These are phyloP conservation scores for Aphis gossypii DNA, from an alignment of 1,140 invertebrate genomes.

Conservation along the genomic window DNA sequence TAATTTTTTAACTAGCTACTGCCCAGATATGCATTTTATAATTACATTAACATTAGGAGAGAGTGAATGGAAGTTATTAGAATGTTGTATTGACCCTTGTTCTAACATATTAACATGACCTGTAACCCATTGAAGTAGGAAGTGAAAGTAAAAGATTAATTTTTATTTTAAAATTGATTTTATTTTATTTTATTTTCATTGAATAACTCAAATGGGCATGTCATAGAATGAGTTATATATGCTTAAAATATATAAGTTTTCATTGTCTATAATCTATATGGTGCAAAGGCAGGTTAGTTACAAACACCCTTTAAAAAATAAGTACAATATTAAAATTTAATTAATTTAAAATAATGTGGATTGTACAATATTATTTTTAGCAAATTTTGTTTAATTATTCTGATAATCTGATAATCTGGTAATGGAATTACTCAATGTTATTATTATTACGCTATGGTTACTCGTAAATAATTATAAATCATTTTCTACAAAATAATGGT, in stretches of 20 bases:
- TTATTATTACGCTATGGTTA: too few species aligned
- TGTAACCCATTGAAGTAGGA: slow-evolving; percentile 21
- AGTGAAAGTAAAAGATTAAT: slow-evolving; percentile 34
- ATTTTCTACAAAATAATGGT: too few species aligned
- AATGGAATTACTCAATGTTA: too few species aligned
- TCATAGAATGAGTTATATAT: neutral
- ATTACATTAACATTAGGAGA: neutral
- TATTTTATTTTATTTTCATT: neutral
- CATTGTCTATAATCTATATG: neutral
- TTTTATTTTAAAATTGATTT: neutral
- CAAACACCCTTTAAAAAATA: too few species aligned
- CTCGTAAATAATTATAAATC: too few species aligned
- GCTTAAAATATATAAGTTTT: neutral
- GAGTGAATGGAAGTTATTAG: slow-evolving; percentile 22
- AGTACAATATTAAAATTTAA: too few species aligned
- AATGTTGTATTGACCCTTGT: slow-evolving; percentile 31
- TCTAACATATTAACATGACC: slow-evolving; percentile 25
- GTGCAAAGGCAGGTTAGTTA: too few species aligned
- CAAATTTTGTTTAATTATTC: too few species aligned
- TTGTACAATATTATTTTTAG: too few species aligned
- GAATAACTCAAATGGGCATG: neutral
- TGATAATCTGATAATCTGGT: too few species aligned
- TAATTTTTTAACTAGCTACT: neutral
- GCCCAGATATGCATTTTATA: too few species aligned
- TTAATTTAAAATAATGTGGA: too few species aligned